Conservation (phyloP, 2,113 vertebrate species). For the Cebus imitator region DNA sequence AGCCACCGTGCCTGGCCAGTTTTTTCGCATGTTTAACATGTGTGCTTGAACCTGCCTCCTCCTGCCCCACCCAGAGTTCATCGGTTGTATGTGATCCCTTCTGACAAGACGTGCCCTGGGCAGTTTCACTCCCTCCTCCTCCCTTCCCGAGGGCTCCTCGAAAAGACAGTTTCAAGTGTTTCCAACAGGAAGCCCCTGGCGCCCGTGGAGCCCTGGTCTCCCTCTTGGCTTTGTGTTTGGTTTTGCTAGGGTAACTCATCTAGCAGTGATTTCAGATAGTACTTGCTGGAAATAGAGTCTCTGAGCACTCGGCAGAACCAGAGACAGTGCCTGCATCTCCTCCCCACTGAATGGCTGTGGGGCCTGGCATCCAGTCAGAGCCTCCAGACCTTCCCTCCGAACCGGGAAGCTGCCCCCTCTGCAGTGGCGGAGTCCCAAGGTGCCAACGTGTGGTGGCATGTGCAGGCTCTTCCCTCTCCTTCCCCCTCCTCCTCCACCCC, state of each 20-base stretch:
- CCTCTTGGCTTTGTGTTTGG: not conserved
- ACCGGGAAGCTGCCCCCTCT: not conserved
- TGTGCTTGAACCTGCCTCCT: not conserved
- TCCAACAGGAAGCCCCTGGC: not conserved
- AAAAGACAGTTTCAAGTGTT: not conserved
- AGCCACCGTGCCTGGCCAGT: not conserved
- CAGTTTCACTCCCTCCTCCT: not conserved
- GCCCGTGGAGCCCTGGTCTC: not conserved
- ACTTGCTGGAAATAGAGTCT: conserved; percentile 22
- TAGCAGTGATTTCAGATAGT: conserved; percentile 1
- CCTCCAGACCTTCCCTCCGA: not conserved
- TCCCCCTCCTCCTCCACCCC: not conserved
- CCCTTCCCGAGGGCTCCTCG: not conserved
- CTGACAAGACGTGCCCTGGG: accelerated
- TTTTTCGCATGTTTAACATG: not conserved
- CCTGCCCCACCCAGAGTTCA: not conserved
- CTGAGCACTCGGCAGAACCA: not conserved
- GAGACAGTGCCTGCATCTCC: not conserved
- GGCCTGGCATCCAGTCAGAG: not conserved
- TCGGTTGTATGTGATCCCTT: not conserved
- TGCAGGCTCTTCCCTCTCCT: not conserved
- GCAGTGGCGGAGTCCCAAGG: not conserved
- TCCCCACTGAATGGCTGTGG: not conserved
- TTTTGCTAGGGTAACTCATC: not conserved
- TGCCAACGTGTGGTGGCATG: not conserved